Evolutionary conservation across 2,888 invertebrate species (phyloP), one percentile per base, ranked within the genome.

Genomic region (Epinotia nisella): DNA sequence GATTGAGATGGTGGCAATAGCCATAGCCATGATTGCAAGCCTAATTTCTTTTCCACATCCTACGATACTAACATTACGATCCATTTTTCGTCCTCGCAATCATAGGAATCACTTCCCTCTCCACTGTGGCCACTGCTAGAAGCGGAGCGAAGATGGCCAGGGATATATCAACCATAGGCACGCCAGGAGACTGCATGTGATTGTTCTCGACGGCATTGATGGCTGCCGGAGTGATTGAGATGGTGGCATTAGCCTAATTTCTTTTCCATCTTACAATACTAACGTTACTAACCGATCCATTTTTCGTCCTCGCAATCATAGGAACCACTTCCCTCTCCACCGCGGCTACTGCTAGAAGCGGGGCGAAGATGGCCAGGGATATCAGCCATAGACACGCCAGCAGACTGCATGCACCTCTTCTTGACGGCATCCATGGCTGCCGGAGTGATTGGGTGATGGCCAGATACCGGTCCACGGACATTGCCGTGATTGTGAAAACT

Each of bases 401-500:
- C 19, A 96, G 94, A 4, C 79, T 94, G 88, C 80, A 95, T 79
- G 96, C 96, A 1, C 95, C 95, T 13, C 95, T 94, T 39, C 95
- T 91, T 71, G 96, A 96, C 72, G 96, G 96, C 83, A 96, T 94
- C 85, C 96, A 95, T 29, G 96, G 94, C 78, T 96, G 95, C 0
- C 96, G 94, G 77, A 97, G 95, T 0, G 96, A 96, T 83, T 96
- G 96, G 39, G 96, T 95, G 82, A 97, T 97, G 68, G 97, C 97
- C 70, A 96, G 85, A 80, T 96, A 96, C 67, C 97, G 94, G 87
- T 97, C 97, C 72, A 97, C 94, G 5, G 96, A 96, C 96, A 97
- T 96, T 0, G 96, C 96, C 1, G 96, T 96, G 79, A 97, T 96
- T 0, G 97, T 97, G 85, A 96, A 97, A 65, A 97, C 96, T 81